Evolutionary conservation across 2,113 vertebrate species (phyloP).

Genomic region (Corythaeola cristata): DNA sequence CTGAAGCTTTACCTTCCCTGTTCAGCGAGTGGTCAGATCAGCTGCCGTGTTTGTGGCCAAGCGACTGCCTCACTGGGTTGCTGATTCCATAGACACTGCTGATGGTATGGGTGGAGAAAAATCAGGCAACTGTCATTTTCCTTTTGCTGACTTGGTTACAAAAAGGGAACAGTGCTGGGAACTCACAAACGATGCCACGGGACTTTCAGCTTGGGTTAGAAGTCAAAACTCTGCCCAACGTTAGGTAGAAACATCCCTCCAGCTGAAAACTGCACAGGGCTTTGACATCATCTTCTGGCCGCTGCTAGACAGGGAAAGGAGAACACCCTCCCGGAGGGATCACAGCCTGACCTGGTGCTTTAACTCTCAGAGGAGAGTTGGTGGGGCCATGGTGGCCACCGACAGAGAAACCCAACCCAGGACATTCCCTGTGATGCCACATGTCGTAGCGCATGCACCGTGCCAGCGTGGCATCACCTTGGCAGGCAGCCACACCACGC

Average conservation of each 20-base stretch:
- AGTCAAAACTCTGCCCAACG: not conserved
- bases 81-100: not conserved
- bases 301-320: not conserved
- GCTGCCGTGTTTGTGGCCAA: not conserved
- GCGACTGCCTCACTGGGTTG: fast-evolving
- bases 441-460: fast-evolving
- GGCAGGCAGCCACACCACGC: fast-evolving
- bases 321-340: not conserved
- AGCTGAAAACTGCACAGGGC: not conserved
- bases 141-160: not conserved
- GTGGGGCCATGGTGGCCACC: not conserved
- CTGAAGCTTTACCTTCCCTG: not conserved
- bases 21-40: not conserved
- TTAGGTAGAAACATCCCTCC: not conserved
- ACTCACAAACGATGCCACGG: not conserved
- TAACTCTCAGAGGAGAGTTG: fast-evolving
- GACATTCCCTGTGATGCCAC: fast-evolving
- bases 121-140: not conserved
- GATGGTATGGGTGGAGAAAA: fast-evolving
- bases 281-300: not conserved
- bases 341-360: not conserved
- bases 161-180: not conserved
- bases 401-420: not conserved
- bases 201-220: not conserved
- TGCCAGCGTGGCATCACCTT: not conserved